Conservation (phyloP, 2,113 vertebrate genomes). For the Oryzias curvinotus region DNA sequence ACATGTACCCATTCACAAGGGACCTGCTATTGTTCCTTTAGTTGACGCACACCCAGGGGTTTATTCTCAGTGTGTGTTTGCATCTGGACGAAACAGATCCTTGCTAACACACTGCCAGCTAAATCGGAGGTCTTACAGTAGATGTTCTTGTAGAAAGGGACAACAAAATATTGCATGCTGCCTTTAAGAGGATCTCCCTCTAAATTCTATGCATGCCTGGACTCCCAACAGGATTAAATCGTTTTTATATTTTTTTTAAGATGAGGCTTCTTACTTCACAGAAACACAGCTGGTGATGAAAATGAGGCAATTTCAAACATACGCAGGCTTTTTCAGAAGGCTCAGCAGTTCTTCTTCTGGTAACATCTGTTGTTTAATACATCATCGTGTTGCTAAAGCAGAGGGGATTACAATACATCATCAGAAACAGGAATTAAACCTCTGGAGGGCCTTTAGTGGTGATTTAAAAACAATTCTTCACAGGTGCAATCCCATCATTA, state of each 20-base stretch:
- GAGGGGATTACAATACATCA: too few species aligned
- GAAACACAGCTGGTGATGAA: conserved; percentile 40
- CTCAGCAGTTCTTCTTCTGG: conserved; percentile 3
- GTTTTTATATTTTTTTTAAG: conserved; percentile 37
- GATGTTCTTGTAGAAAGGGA: conserved; percentile 55
- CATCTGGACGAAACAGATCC: conserved; percentile 49
- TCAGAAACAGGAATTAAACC: conserved; percentile 5
- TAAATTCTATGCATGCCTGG: conserved; percentile 53
- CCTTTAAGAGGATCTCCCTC: conserved; percentile 65
- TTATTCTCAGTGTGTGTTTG: conserved; percentile 16
- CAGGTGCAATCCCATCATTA: background rate
- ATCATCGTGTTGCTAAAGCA: background rate
- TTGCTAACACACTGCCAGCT: conserved; percentile 48
- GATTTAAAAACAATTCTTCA: background rate
- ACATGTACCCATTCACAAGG: background rate
- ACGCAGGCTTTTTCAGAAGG: conserved; percentile 35
- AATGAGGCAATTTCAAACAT: conserved; percentile 40
- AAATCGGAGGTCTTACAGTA: conserved; percentile 63
- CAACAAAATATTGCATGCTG: conserved; percentile 42
- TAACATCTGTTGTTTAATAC: conserved; percentile 20
- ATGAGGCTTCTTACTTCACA: conserved; percentile 7
- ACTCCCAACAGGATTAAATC: conserved; percentile 36
- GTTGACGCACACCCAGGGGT: conserved; percentile 36
- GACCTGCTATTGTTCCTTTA: conserved; percentile 40
- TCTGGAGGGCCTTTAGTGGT: background rate